phyloP scores from a whole-genome alignment of 2,113 vertebrate genomes.

The Corynorhinus townsendii region DNA sequence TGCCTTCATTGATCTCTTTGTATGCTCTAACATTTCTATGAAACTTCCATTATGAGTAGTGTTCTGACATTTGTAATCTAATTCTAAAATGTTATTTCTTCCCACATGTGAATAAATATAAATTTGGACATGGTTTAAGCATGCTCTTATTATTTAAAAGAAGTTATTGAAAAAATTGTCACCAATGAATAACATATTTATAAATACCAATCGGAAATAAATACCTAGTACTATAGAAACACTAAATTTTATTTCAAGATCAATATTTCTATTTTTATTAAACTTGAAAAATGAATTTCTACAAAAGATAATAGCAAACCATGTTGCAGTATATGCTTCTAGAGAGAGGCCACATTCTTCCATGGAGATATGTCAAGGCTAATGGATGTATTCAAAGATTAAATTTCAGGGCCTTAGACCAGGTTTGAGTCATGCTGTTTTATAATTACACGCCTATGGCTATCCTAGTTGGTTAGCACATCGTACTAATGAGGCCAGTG shows the following conservation, averaged over 20 bases:
- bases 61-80: not conserved
- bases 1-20: not conserved
- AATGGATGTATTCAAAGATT: constrained; percentile 49
- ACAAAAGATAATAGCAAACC: not conserved
- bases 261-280: constrained; percentile 11
- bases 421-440: constrained; percentile 53
- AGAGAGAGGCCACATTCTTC: constrained; percentile 23
- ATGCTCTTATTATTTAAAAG: not conserved
- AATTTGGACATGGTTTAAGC: not conserved
- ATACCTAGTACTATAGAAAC: not conserved
- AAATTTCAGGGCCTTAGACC: not conserved
- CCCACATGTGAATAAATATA: constrained; percentile 2
- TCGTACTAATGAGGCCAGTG: constrained; percentile 48
- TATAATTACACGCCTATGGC: constrained; percentile 52
- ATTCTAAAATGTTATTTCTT: not conserved
- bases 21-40: not conserved
- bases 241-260: constrained; percentile 24
- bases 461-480: constrained; percentile 42
- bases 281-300: constrained; percentile 28
- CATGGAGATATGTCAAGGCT: not conserved
- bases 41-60: not conserved
- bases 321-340: not conserved
- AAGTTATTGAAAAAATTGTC: constrained; percentile 5
- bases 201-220: constrained; percentile 30
- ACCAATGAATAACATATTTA: not conserved